phyloP scores from a whole-genome alignment of 30 jellyfish, hydroid and myxozoan species.

The Aurelia sp. region DNA sequence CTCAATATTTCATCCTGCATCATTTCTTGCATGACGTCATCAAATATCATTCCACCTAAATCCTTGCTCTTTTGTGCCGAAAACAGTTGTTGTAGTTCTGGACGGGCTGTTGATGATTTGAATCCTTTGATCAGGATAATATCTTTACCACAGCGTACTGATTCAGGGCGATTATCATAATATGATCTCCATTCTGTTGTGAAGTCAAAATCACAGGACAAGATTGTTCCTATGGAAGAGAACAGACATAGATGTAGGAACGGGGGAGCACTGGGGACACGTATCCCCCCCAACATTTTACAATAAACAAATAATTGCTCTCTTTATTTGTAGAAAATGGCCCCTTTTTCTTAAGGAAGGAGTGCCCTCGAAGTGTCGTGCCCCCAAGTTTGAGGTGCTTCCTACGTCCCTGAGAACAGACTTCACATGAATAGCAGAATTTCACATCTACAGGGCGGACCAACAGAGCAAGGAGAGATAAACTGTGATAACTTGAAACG shows the following conservation, averaged over 20 bases:
- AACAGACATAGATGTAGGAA: too few relatives aligned
- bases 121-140: constrained; percentile 54
- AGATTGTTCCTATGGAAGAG: constrained; percentile 46
- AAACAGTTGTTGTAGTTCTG: constrained; percentile 54
- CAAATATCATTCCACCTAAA: constrained; percentile 83
- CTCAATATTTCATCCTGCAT: constrained; percentile 31
- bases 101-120: constrained; percentile 19
- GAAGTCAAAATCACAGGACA: constrained; percentile 79
- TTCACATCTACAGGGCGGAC: too few relatives aligned
- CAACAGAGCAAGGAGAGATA: too few relatives aligned
- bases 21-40: constrained; percentile 63
- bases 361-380: too few relatives aligned
- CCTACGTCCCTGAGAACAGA: too few relatives aligned
- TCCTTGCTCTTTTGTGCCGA: constrained; percentile 67
- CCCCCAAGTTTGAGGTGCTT: too few relatives aligned
- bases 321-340: too few relatives aligned
- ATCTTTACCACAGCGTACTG: constrained; percentile 79
- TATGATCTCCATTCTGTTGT: constrained; percentile 84
- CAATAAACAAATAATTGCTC: too few relatives aligned
- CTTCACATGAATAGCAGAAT: not conserved
- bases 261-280: too few relatives aligned
- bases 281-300: too few relatives aligned
- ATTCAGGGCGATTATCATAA: constrained; percentile 78
- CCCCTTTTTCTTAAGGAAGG: too few relatives aligned
- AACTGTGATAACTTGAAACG: too few relatives aligned